phyloP scores from a whole-genome alignment of 2,113 vertebrate species.

The Antennarius striatus region DNA sequence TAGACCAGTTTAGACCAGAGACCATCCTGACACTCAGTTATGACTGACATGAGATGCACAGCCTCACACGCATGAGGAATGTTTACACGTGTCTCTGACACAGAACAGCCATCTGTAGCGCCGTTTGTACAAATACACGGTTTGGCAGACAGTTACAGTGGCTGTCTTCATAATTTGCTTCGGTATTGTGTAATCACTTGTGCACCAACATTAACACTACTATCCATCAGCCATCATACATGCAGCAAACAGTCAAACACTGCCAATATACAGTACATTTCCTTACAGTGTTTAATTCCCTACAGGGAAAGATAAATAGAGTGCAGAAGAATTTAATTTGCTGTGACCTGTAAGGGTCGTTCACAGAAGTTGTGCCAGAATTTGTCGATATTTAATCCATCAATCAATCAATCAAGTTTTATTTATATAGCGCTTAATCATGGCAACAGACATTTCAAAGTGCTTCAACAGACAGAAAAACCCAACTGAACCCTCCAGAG shows the following conservation, averaged over 20 bases:
- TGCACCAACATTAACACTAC: not conserved
- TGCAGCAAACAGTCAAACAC: not conserved
- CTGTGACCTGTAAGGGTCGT: not conserved
- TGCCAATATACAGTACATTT: not conserved
- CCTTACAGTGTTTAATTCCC: not conserved
- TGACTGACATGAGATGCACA: constrained; percentile 16
- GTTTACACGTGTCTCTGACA: constrained; percentile 44
- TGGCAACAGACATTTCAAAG: no score
- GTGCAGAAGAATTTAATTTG: not conserved
- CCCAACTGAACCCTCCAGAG: no score
- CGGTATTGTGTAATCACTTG: constrained; percentile 18
- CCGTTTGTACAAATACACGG: constrained; percentile 35
- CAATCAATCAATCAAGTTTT: no score
- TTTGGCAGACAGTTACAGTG: constrained; percentile 29
- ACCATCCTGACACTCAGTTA: constrained; percentile 15
- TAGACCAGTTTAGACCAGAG: no score
- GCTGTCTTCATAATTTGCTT: constrained; percentile 27
- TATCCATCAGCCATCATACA: not conserved
- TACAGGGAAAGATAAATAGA: no score
- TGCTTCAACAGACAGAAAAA: no score
- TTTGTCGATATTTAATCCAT: not conserved
- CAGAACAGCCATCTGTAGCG: constrained; percentile 51
- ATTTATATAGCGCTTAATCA: no score
- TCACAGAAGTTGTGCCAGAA: not conserved
- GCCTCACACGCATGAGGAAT: constrained; percentile 17